phyloP scores from a whole-genome alignment of 2,888 invertebrate genomes.

The Eumacrocentrus americanus region DNA sequence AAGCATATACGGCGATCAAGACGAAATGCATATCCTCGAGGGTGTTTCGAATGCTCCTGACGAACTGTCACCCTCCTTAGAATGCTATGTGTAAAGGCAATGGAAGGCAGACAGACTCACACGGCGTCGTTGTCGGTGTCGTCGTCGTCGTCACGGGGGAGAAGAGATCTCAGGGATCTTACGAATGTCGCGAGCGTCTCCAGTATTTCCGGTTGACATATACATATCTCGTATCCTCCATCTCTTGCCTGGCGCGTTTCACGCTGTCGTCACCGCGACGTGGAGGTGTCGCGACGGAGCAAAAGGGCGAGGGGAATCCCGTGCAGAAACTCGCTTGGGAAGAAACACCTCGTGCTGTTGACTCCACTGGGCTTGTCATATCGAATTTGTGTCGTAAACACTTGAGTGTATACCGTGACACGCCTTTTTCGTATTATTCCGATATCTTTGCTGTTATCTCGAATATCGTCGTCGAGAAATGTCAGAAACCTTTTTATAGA shows the following conservation, averaged over 20 bases:
- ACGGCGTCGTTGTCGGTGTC: background rate
- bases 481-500: too few relatives aligned
- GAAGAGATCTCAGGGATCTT: constrained; percentile 30
- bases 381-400: constrained; percentile 33
- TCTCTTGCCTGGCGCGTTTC: constrained; percentile 7
- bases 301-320: constrained; percentile 1
- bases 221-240: constrained; percentile 27
- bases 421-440: constrained; percentile 14
- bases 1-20: constrained; percentile 29
- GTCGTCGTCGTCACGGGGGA: constrained; percentile 12
- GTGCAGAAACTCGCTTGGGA: constrained; percentile 25
- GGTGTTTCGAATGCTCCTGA: constrained; percentile 29
- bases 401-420: constrained; percentile 27
- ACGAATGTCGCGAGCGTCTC: constrained; percentile 26
- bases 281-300: background rate
- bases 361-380: constrained; percentile 23
- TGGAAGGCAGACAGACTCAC: constrained; percentile 17
- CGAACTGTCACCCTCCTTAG: constrained; percentile 21
- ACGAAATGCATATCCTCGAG: constrained; percentile 30
- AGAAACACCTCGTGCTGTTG: constrained; percentile 20
- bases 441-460: too few relatives aligned
- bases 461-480: too few relatives aligned
- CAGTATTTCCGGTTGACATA: constrained; percentile 32
- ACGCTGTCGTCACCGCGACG: constrained; percentile 10
- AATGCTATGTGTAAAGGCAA: constrained; percentile 16